Conservation (phyloP, 2,888 invertebrate species). For the Trissoscelio sp. region DNA sequence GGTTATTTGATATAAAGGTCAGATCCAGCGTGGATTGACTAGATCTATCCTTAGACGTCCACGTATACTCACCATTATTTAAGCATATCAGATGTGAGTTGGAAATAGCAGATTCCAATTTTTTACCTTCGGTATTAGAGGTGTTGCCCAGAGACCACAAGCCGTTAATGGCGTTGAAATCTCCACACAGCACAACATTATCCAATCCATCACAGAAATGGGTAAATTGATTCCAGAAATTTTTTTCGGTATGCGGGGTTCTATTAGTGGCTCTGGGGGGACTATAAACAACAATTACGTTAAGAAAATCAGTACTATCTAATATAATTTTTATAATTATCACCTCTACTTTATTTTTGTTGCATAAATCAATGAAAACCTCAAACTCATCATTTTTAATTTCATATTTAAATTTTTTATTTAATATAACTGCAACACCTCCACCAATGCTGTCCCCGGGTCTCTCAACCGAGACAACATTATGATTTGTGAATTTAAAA, state of each 20-base stretch:
- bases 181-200: too few species aligned
- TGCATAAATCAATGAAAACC: too few species aligned
- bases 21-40: slow-evolving; percentile 19
- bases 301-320: too few species aligned
- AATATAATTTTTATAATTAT: slow-evolving; percentile 4
- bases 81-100: not conserved
- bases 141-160: not conserved
- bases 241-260: not conserved
- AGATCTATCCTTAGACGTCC: not conserved
- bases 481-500: slow-evolving; percentile 4
- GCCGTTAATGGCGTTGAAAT: too few species aligned
- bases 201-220: too few species aligned
- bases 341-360: too few species aligned
- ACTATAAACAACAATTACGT: slow-evolving; percentile 2
- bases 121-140: slow-evolving; percentile 9
- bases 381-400: too few species aligned
- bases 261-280: not conserved
- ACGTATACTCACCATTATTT: slow-evolving; percentile 21
- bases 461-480: not conserved
- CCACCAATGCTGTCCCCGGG: not conserved
- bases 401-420: slow-evolving; percentile 9
- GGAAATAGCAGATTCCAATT: slow-evolving; percentile 8
- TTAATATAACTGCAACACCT: not conserved
- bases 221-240: slow-evolving; percentile 12
- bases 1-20: not conserved